Conservation (phyloP, 1,140 invertebrate genomes). For the Mercenaria mercenaria region DNA sequence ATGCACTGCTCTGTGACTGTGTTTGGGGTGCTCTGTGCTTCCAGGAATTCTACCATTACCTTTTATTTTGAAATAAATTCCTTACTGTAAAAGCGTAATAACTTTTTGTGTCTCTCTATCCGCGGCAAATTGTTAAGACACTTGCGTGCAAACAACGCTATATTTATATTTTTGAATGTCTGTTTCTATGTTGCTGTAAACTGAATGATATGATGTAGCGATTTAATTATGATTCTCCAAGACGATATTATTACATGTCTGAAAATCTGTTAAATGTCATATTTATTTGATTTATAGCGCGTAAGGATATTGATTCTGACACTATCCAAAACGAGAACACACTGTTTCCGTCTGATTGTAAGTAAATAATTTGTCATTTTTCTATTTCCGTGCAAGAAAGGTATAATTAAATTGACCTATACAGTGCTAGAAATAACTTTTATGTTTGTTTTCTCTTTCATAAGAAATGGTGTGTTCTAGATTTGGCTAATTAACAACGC, state of each 20-base stretch:
- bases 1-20: too few relatives aligned
- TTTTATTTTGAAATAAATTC: too few relatives aligned
- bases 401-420: neutral
- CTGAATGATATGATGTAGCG: neutral
- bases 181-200: neutral
- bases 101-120: too few relatives aligned
- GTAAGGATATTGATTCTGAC: neutral
- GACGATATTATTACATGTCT: conserved; percentile 5
- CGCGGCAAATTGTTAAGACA: too few relatives aligned
- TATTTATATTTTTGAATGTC: neutral
- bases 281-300: neutral
- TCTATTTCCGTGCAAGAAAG: neutral
- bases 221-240: conserved; percentile 9
- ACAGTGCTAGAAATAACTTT: neutral
- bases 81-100: too few relatives aligned
- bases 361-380: neutral
- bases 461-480: too few relatives aligned
- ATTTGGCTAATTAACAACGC: too few relatives aligned
- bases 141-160: neutral
- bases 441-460: too few relatives aligned
- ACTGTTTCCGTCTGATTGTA: neutral
- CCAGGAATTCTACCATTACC: too few relatives aligned
- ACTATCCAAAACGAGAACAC: neutral
- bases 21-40: too few relatives aligned
- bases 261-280: conserved; percentile 9